Evolutionary conservation across 1,140 invertebrate genomes (phyloP).

Genomic region (Theocolax elegans): DNA sequence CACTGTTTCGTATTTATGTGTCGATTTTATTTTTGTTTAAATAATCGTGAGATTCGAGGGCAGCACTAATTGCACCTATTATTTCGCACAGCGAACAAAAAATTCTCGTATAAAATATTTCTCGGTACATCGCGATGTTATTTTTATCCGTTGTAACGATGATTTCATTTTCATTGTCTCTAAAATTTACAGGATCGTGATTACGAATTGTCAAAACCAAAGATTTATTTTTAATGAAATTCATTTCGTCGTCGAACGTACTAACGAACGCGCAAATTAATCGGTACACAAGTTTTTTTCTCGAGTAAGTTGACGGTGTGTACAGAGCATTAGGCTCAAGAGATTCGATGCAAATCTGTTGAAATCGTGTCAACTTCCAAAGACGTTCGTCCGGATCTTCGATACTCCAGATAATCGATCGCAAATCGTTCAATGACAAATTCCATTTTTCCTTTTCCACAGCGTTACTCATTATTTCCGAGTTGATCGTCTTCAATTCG

Average conservation of each 20-base stretch:
- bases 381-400: constrained; percentile 31
- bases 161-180: background rate
- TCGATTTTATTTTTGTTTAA: background rate
- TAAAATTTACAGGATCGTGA: too few relatives aligned
- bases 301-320: background rate
- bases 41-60: background rate
- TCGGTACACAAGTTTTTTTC: constrained; percentile 38
- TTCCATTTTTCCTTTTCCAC: constrained; percentile 45
- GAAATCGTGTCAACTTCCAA: constrained; percentile 36
- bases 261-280: constrained; percentile 48
- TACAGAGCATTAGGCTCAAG: constrained; percentile 34
- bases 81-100: constrained; percentile 12
- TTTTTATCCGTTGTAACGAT: background rate
- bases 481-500: constrained; percentile 51
- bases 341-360: constrained; percentile 40
- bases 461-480: background rate
- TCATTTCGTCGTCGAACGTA: constrained; percentile 47
- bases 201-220: too few relatives aligned
- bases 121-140: background rate
- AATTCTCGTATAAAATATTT: constrained; percentile 13
- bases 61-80: background rate
- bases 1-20: background rate
- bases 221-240: constrained; percentile 4
- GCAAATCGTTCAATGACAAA: constrained; percentile 49
- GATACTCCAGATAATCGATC: constrained; percentile 46